phyloP scores from a whole-genome alignment of 2,113 vertebrate genomes.

The Tangachromis dhanisi region DNA sequence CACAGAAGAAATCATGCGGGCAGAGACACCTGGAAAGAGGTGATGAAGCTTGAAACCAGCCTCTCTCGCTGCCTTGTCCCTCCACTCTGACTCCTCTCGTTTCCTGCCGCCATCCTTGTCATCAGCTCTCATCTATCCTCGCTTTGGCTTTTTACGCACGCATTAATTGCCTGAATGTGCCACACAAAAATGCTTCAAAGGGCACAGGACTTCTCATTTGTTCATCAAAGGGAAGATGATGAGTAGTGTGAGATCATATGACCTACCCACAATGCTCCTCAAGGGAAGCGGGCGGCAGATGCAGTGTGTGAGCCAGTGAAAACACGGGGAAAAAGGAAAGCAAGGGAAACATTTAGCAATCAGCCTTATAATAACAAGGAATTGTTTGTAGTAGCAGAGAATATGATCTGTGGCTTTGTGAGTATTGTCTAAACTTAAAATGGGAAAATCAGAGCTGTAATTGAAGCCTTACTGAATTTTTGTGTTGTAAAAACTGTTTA shows the following conservation, averaged over 20 bases:
- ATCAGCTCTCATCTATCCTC: slow-evolving; percentile 9
- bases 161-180: slow-evolving; percentile 56
- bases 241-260: slow-evolving; percentile 36
- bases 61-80: not conserved
- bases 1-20: slow-evolving; percentile 88
- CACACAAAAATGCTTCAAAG: slow-evolving; percentile 40
- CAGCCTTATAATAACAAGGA: not conserved
- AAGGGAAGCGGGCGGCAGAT: not conserved
- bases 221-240: slow-evolving; percentile 58
- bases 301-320: slow-evolving; percentile 1
- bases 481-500: not conserved
- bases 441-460: not conserved
- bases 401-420: not conserved
- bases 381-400: not conserved
- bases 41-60: slow-evolving; percentile 46
- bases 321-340: not conserved
- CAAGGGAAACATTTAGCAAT: not conserved
- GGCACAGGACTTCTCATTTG: slow-evolving; percentile 39
- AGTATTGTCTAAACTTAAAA: not conserved
- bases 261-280: slow-evolving; percentile 39
- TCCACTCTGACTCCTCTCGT: not conserved
- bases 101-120: slow-evolving; percentile 28
- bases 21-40: slow-evolving; percentile 71
- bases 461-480: not conserved
- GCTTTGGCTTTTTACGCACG: slow-evolving; percentile 30